A percentile compares a stretch with the other conserved stretches of the same genome.
Evolutionary conservation across 2,113 vertebrate species (phyloP).

Genomic region (Oophaga pumilio): DNA sequence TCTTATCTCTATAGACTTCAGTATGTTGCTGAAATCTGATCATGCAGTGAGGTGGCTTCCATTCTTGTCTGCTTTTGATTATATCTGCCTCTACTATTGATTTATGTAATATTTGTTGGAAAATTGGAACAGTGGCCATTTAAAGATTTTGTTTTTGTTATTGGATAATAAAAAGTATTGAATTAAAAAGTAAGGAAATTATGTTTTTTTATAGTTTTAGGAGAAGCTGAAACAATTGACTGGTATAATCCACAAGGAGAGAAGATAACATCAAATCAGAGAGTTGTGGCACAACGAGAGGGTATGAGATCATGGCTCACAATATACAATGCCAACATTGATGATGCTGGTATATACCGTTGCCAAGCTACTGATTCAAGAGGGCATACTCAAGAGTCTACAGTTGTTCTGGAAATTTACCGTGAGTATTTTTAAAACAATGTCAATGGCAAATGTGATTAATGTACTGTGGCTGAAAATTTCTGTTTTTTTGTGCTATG

Average conservation of each 20-base stretch:
- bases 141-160: no score
- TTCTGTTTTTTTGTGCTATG: background rate
- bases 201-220: conserved; percentile 78
- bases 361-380: conserved; percentile 88
- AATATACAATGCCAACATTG: conserved; percentile 93
- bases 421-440: conserved; percentile 77
- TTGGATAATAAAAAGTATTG: background rate
- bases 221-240: conserved; percentile 89
- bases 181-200: background rate
- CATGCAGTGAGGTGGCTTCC: no score
- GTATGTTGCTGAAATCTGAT: no score
- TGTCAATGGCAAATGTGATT: background rate
- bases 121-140: no score
- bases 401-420: conserved; percentile 96
- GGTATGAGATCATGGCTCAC: conserved; percentile 86
- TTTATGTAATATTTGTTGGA: no score
- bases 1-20: no score
- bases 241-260: conserved; percentile 97
- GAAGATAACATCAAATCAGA: conserved; percentile 82
- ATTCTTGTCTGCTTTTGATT: no score
- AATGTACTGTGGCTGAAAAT: background rate
- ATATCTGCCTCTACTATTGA: no score
- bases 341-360: conserved; percentile 95
- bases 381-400: conserved; percentile 90
- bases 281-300: conserved; percentile 89